A percentile compares a stretch with the other conserved stretches of the same genome.
Evolutionary conservation across 2,888 invertebrate genomes (phyloP).

Genomic region (Mesorhabditis sp.): DNA sequence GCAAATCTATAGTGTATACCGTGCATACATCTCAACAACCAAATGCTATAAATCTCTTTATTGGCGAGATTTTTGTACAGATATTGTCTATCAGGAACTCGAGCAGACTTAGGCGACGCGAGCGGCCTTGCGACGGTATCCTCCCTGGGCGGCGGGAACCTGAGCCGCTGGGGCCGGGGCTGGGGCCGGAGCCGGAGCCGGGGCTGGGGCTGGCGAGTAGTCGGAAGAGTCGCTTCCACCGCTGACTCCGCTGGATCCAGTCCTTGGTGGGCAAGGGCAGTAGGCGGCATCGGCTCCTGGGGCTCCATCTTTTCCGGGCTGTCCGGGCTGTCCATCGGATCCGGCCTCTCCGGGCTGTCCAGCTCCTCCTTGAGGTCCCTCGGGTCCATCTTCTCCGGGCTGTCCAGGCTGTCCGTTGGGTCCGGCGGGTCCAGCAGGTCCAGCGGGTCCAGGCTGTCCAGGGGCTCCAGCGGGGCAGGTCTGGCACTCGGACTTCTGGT

Average conservation of each 20-base stretch:
- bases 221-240: not conserved
- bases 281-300: constrained; percentile 3
- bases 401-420: not conserved
- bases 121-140: constrained; percentile 6
- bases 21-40: too few relatives aligned
- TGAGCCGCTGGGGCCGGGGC: not conserved
- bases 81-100: not conserved
- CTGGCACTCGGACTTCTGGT: constrained; percentile 12
- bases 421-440: constrained; percentile 5
- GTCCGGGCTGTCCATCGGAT: constrained; percentile 3
- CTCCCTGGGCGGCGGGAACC: not conserved
- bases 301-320: not conserved
- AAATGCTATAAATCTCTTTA: too few relatives aligned
- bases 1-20: too few relatives aligned
- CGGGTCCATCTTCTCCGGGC: not conserved
- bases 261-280: constrained; percentile 3
- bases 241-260: not conserved
- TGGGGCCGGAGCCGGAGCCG: not conserved
- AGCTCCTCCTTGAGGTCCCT: not conserved
- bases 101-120: not conserved
- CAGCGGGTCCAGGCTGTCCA: constrained; percentile 33
- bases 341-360: not conserved
- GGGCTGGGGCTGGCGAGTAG: not conserved
- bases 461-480: constrained; percentile 23
- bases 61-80: too few relatives aligned